phyloP scores from a whole-genome alignment of 2,888 invertebrate species.

The Globia sparganii region DNA sequence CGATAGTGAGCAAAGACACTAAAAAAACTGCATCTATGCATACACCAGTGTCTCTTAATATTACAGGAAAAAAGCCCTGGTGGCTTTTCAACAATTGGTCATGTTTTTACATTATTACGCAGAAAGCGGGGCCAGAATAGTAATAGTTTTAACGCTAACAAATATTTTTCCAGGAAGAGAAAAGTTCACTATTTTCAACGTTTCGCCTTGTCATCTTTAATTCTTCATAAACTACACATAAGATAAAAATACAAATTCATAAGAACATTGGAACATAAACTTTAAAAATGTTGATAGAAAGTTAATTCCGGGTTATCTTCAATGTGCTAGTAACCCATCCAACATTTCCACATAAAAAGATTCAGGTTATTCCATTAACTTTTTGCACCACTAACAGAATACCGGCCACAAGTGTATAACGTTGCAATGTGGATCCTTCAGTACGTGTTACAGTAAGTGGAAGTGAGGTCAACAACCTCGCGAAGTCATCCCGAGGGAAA shows the following conservation, averaged over 20 bases:
- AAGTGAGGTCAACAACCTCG: constrained; percentile 69
- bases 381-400: constrained; percentile 36
- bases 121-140: no score
- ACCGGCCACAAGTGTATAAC: constrained; percentile 53
- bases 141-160: background rate
- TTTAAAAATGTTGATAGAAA: background rate
- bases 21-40: background rate
- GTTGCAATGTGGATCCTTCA: constrained; percentile 48
- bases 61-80: background rate
- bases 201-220: background rate
- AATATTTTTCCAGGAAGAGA: background rate
- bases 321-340: no score
- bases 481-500: constrained; percentile 67
- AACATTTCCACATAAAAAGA: background rate
- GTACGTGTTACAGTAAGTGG: constrained; percentile 63
- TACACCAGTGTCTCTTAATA: background rate
- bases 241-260: background rate
- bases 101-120: background rate
- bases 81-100: background rate
- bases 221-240: background rate
- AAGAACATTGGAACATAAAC: background rate
- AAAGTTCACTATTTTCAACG: background rate
- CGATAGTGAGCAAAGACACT: background rate
- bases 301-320: background rate
- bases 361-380: background rate